A percentile compares a stretch with the other conserved stretches of the same genome.
phyloP scores from a whole-genome alignment of 2,888 invertebrate species.

The Galeruca laticollis region DNA sequence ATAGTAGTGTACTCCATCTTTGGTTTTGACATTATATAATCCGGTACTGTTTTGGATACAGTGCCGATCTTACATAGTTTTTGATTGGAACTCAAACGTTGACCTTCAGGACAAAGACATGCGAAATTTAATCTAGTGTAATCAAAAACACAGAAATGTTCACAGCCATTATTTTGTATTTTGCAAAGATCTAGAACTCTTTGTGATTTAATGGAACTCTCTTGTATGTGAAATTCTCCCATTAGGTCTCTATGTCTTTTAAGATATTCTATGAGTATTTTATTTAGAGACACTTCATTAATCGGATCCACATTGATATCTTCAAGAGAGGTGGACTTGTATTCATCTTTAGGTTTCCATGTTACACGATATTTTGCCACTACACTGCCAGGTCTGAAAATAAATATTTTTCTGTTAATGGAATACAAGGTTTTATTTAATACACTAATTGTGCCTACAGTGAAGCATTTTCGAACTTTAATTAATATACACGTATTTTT shows the following conservation, averaged over 20 bases:
- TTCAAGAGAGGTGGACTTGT: constrained; percentile 59
- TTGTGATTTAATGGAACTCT: constrained; percentile 70
- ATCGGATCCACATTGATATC: constrained; percentile 64
- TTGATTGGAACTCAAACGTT: constrained; percentile 68
- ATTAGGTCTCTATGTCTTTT: constrained; percentile 69
- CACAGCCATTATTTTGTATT: constrained; percentile 75
- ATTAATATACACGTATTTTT: not conserved
- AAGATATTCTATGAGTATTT: constrained; percentile 63
- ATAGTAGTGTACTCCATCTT: constrained; percentile 37
- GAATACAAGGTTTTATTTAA: too few species aligned
- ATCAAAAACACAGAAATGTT: constrained; percentile 77
- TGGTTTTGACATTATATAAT: constrained; percentile 47
- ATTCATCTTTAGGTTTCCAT: constrained; percentile 72
- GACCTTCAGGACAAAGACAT: constrained; percentile 74
- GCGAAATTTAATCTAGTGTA: constrained; percentile 73
- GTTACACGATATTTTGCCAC: constrained; percentile 75
- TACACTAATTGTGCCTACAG: too few species aligned
- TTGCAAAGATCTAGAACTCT: constrained; percentile 76
- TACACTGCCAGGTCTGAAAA: constrained; percentile 74
- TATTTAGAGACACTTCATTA: constrained; percentile 64
- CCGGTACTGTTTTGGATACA: constrained; percentile 59
- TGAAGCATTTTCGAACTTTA: not conserved
- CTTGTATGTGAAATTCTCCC: constrained; percentile 66
- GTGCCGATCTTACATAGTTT: constrained; percentile 66
- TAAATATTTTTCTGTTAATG: not conserved